Conservation (phyloP, 2,888 invertebrate genomes). For the Baccha elongata region DNA sequence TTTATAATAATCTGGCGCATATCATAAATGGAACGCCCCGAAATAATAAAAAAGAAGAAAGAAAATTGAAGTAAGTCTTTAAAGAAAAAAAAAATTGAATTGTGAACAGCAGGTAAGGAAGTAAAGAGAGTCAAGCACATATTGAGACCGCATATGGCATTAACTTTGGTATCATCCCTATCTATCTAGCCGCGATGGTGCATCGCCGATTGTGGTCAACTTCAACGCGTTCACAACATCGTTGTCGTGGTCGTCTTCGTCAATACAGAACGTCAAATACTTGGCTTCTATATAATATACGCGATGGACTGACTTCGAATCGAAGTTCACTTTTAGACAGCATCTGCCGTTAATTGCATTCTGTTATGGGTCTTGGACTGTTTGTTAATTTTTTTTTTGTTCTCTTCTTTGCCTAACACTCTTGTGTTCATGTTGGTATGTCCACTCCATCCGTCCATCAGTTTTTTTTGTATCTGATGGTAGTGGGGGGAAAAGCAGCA, state of each 20-base stretch:
- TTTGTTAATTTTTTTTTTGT: conserved; percentile 11
- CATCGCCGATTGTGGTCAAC: conserved; percentile 55
- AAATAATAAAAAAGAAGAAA: conserved; percentile 56
- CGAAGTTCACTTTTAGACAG: conserved; percentile 68
- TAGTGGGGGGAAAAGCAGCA: conserved; percentile 21
- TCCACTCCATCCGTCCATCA: conserved; percentile 25
- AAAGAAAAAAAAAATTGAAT: no score
- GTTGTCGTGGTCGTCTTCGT: conserved; percentile 37
- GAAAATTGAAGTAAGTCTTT: conserved; percentile 10
- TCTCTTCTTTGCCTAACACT: conserved; percentile 44
- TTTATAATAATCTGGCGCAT: conserved; percentile 78
- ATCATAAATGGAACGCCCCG: conserved; percentile 76
- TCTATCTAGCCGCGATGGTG: conserved; percentile 69
- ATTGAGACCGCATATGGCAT: conserved; percentile 45
- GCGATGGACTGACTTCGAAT: conserved; percentile 47
- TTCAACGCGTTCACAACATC: conserved; percentile 8
- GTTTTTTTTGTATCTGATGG: neutral
- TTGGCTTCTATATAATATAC: conserved; percentile 3
- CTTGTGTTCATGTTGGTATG: conserved; percentile 24
- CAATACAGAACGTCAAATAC: conserved; percentile 22
- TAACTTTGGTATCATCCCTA: conserved; percentile 64
- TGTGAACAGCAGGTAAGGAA: conserved; percentile 37
- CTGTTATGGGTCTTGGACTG: conserved; percentile 44
- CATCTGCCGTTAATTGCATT: conserved; percentile 73
- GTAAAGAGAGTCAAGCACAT: neutral